Evolutionary conservation across 1,140 invertebrate genomes (phyloP), one percentile per base, ranked within the genome.

Genomic region (Ganaspis sp.): DNA sequence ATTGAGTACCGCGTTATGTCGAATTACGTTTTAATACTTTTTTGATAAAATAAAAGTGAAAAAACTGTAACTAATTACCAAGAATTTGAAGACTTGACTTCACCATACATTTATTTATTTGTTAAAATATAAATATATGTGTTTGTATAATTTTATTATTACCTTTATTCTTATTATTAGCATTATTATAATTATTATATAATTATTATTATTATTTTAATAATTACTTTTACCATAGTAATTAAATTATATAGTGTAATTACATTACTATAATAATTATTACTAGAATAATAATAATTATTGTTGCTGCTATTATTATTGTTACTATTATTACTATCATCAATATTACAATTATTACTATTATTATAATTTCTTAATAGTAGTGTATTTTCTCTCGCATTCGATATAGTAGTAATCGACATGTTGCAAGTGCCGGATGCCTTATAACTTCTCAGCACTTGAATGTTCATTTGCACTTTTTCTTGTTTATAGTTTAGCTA

Each of bases 121-220:
- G 85, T 80, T 89, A 88, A 89, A 89, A 89, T 89, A 89, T 88
- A 88, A 87, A 88, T 88, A 89, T 88, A 86, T 85, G 74, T 87
- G 81, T 34, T 34, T 84, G 70, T 85, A 81, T 85, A 80, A 75
- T 74, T 49, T 45, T 72, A 74, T 77, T 72, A 72, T 54, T 40
- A 53, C n/a, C 17, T 17, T 17, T 49, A n/a, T 49, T 49, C n/a
- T 49, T 49, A 49, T 49, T 49, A 45, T n/a, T 45, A 45, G 12
- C n/a, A 45, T 45, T n/a, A 49, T 4, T 15, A 45, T 45, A 15
- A 45, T 71, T 70, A 75, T 72, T 75, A 75, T 75, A 73, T 58
- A 84, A 81, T 54, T 15, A 58, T 70, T 58, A 78, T 77, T 37
- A 76, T 76, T 79, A 83, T 83, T 81, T 79, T 8, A 17, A 58